Evolutionary conservation across 1,140 invertebrate species (phyloP).

Genomic region (Prorops nasuta): DNA sequence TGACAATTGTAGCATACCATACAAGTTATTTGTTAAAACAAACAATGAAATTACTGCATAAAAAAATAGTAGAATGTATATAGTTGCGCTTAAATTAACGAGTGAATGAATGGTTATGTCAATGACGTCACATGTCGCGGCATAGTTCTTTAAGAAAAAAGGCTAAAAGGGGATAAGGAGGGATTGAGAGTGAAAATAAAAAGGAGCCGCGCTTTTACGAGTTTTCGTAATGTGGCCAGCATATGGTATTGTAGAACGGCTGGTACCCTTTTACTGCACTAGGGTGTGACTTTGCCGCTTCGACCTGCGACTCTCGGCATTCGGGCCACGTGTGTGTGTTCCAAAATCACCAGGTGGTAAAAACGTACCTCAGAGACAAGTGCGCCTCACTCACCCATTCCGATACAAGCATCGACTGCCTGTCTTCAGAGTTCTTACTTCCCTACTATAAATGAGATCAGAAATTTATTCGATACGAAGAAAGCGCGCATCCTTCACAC

Average conservation of each 20-base stretch:
- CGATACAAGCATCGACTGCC: no score
- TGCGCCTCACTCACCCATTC: background rate
- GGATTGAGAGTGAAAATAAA: no score
- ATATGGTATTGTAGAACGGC: constrained; percentile 25
- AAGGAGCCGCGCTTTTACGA: constrained; percentile 36
- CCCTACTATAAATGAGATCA: background rate
- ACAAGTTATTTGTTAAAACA: no score
- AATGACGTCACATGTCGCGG: no score
- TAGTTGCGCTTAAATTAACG: no score
- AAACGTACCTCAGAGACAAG: constrained; percentile 27
- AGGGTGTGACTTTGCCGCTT: background rate
- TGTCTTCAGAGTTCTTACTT: no score
- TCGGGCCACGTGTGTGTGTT: constrained; percentile 24
- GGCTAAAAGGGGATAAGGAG: no score
- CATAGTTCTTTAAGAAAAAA: no score
- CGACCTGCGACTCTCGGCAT: constrained; percentile 15
- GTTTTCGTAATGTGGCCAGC: constrained; percentile 28
- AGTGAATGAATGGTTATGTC: no score
- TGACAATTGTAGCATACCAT: no score
- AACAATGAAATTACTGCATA: no score
- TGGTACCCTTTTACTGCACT: background rate
- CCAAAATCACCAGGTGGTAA: constrained; percentile 32
- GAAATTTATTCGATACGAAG: background rate
- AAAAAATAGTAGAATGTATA: no score
- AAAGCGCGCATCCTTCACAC: background rate